Evolutionary conservation across 2,113 vertebrate genomes (phyloP), one percentile per base, ranked within the genome.

Genomic region (Spea bombifrons): DNA sequence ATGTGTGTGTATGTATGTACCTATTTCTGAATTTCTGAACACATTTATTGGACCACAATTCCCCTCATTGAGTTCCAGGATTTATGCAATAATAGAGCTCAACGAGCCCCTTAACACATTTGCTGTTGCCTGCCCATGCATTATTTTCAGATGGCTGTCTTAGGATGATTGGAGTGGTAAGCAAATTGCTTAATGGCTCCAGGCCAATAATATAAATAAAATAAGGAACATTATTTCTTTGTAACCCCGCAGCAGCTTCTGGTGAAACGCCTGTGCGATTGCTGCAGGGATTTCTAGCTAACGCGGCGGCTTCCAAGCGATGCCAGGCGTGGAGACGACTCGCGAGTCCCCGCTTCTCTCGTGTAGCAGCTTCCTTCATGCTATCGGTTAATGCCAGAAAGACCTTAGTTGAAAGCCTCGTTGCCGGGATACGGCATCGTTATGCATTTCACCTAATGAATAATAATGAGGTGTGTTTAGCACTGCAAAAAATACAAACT

Each of bases 401-500:
- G 71, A 80, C 64, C 75, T 81, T n/a, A 44, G 49, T 69, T 84
- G 75, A 63, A 84, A 81, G 69, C 75, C 3, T 74, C 65, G 0
- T 0, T 69, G 71, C 0, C 0, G 74, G 10, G 82, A 86, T 88
- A 82, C 84, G 82, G 46, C 64, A 55, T 73, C 82, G 30, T 80
- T 84, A 80, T 3, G 45, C 9, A 16, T 85, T 84, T 84, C 78
- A 81, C 59, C 68, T 83, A 78, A 50, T 78, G 84, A 85, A 86
- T 82, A 84, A 79, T 76, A 80, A 85, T 82, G 81, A 81, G 53
- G 17, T 80, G n/a, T 64, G 80, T 81, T 83, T 83, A 49, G 71
- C 43, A 47, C 49, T 68, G 17, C 53, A 68, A 57, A 16, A 53
- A 30, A 30, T 30, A 30, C 30, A 30, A 30, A 30, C 30, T 30